Conservation (phyloP, 1,140 invertebrate species). For the Nasonia vitripennis region DNA sequence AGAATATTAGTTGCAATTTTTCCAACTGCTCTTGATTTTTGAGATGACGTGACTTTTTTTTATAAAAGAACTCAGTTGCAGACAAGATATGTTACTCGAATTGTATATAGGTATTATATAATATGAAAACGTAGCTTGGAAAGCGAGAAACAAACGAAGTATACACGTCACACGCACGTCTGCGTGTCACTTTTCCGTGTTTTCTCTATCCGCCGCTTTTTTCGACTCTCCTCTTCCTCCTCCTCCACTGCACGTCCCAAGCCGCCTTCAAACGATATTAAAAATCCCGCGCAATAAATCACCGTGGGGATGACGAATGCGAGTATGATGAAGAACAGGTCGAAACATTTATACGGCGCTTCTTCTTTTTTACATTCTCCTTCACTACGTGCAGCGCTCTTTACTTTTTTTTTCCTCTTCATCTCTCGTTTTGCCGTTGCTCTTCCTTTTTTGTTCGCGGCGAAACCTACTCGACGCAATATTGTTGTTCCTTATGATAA, state of each 20-base stretch:
- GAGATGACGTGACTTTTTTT: too few relatives aligned
- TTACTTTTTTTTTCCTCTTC: neutral
- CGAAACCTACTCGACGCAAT: neutral
- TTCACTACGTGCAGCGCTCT: too few relatives aligned
- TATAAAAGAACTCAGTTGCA: too few relatives aligned
- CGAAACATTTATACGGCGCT: constrained; percentile 18
- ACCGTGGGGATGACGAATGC: constrained; percentile 10
- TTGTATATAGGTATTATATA: too few relatives aligned
- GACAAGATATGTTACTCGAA: too few relatives aligned
- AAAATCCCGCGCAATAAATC: constrained; percentile 36
- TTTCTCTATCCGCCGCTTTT: neutral
- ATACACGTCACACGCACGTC: too few relatives aligned
- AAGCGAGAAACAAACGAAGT: too few relatives aligned
- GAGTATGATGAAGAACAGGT: constrained; percentile 8
- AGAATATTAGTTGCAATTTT: too few relatives aligned
- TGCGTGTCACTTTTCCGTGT: neutral
- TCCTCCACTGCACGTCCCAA: too few relatives aligned
- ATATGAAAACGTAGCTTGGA: too few relatives aligned
- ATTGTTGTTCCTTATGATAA: neutral
- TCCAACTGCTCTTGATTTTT: too few relatives aligned
- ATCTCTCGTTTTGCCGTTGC: neutral
- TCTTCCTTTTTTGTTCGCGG: neutral
- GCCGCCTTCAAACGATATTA: constrained; percentile 28
- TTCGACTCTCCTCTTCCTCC: neutral
- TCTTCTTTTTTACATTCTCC: neutral